Base-by-base conservation (phyloP, 2,888 invertebrate species). In the Pilophorus perplexus region DNA sequence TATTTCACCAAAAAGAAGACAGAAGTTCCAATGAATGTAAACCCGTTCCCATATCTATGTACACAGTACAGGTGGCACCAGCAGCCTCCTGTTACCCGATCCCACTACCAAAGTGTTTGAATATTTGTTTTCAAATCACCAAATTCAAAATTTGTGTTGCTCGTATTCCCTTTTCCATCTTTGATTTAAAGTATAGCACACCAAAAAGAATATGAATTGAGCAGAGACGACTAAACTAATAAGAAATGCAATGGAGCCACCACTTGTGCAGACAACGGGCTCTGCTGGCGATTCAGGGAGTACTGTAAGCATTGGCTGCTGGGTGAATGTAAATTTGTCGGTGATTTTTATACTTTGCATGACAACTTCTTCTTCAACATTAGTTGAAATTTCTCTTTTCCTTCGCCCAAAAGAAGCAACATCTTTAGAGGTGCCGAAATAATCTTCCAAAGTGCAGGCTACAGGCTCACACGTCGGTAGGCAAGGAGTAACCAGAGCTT, bases 381-480 rank as follows among this genome's bases (percentile, higher is more conserved):
- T 5, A 38, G 10, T 12, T 6, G 78, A 42, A 4, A 65, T 55
- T 55, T 65, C 65, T 74, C 90, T 84, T 79, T 88, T 88, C 77
- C 87, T 85, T 74, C 87, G 85, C 69, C 93, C 93, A 79, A 85
- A 91, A 44, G 93, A 93, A 72, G 87, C 84, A 71, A 90, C 84
- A 65, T 90, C 88, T 72, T 90, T 85, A 67, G 89, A 83, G 25
- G 74, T 72, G 0, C 76, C 76, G 54, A 75, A 74, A 62, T 76
- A 75, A 54, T 76, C 75, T 52, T 75, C 74, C 10, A 75, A 70
- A 22, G 74, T 72, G 68, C 78, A 78, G 27, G 74, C 72, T 12
- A 74, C 74, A 1, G 76, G 76, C 44, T 75, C 74, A 67, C 77
- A 77, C 3, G 72, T 69, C 8, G 77, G 77, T 14, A 77, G 72